Base-by-base conservation (phyloP, 2,888 invertebrate species). In the Coenonympha arcania region DNA sequence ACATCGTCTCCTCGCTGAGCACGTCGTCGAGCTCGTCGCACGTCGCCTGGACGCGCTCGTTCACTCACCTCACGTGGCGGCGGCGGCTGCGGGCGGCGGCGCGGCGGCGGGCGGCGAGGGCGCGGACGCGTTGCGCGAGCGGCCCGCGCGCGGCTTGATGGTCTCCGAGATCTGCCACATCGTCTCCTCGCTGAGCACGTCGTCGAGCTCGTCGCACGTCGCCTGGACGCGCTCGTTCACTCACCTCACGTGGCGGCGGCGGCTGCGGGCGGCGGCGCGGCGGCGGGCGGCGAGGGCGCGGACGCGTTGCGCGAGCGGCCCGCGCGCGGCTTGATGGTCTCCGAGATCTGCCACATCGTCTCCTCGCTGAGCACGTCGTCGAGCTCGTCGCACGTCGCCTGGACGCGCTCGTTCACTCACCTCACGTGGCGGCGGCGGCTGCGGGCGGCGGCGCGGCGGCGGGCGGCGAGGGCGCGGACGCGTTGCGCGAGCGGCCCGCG, bases 281-380 rank as follows among this genome's bases (percentile, higher is more conserved):
- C 8, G 26, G 26, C 26, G 26, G 26, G 26, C 9, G 26, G 26
- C 26, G 26, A 26, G 26, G 26, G 8, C 9, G 26, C 26, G 26
- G 9, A 26, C 2, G 9, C 3, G 26, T 26, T 26, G 26, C 26
- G 9, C 9, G 26, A 26, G 1, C 26, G 26, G 1, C 90, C 90
- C 19, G 91, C 93, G 51, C 95, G 88, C 46, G 98, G 98, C 87
- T 98, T 98, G 65, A 99, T 97, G 60, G 91, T 92, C 86, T 98
- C 97, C 0, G 98, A 99, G 68, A 26, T 26, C 26, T 26, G 26
- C 26, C 26, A 26, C 26, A 26, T 26, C 2, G 26, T 26, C 26
- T 6, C 26, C 26, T 26, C 26, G 26, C 26, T 26, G 8, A 4
- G 26, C 26, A 26, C 3, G 3, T 26, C n/a, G 73, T 96, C 95